phyloP scores from a whole-genome alignment of 2,888 invertebrate species.

The Ectobius pallidus region DNA sequence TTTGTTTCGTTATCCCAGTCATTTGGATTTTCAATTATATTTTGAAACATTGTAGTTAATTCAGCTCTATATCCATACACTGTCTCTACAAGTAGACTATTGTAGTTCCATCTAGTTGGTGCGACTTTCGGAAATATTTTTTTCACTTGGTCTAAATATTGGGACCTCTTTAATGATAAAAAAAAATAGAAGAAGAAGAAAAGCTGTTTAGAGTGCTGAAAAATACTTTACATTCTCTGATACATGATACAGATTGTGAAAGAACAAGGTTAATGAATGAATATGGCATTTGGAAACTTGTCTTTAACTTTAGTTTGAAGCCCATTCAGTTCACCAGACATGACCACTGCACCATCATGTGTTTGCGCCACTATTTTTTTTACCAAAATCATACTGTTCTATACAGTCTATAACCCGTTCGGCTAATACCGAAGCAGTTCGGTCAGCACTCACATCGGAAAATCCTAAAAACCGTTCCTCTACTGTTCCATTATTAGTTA shows the following conservation, averaged over 20 bases:
- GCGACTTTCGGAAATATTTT: not conserved
- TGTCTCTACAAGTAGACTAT: not conserved
- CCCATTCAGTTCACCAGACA: not conserved
- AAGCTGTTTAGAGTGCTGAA: not conserved
- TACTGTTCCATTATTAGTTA: not conserved
- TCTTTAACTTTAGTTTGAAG: not conserved
- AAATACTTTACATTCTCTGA: slow-evolving; percentile 4
- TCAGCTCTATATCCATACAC: slow-evolving; percentile 6
- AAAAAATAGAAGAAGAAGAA: slow-evolving; percentile 21
- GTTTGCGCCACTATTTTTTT: slow-evolving; percentile 28
- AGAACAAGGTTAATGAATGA: slow-evolving; percentile 15
- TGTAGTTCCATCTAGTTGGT: slow-evolving; percentile 1
- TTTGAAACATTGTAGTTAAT: not conserved
- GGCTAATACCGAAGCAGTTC: not conserved
- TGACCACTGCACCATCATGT: not conserved
- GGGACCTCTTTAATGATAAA: not conserved
- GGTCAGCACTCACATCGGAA: slow-evolving; percentile 22
- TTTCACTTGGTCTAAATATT: not conserved
- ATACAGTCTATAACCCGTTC: no score
- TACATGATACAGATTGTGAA: not conserved
- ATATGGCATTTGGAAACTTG: not conserved
- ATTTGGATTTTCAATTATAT: not conserved
- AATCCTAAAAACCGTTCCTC: slow-evolving; percentile 23
- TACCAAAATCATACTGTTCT: slow-evolving; percentile 14
- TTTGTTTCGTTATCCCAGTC: not conserved